These are phyloP conservation scores for Babyrousa celebensis DNA, from an alignment of 2,797 vertebrate genomes.

Conservation along the genomic window DNA sequence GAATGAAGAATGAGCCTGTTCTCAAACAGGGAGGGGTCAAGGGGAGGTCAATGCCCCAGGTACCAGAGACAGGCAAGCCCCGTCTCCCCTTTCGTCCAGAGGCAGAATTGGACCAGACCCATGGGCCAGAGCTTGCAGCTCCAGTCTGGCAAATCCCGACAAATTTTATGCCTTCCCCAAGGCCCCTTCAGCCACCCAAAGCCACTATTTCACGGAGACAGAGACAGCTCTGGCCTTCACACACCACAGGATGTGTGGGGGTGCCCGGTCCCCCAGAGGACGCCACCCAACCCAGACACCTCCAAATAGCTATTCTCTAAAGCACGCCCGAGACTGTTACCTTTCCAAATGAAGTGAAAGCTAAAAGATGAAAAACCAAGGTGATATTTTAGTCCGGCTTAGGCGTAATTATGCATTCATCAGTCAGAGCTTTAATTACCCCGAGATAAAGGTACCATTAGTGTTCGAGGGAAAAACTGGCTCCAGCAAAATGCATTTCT, in stretches of 20 bases:
- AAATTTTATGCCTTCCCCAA: background rate
- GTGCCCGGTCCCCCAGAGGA: background rate
- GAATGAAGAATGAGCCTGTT: background rate
- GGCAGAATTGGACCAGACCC: background rate
- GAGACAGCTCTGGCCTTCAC: background rate
- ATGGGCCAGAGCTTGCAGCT: background rate
- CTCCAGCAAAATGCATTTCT: constrained; percentile 82
- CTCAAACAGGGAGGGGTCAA: background rate
- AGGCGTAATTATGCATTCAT: constrained; percentile 90
- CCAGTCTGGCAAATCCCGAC: background rate
- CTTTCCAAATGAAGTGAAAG: constrained; percentile 79
- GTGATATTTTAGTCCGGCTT: constrained; percentile 83
- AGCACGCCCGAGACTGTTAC: constrained; percentile 30
- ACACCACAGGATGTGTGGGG: background rate
- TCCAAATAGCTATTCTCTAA: constrained; percentile 46
- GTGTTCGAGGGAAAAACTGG: constrained; percentile 71
- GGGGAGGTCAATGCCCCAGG: background rate
- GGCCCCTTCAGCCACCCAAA: background rate
- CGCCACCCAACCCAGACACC: constrained; percentile 78
- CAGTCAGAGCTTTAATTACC: constrained; percentile 89
- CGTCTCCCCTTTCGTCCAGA: background rate
- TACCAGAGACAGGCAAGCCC: background rate
- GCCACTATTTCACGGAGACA: background rate
- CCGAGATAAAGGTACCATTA: constrained; percentile 87
- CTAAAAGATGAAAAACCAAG: constrained; percentile 83